Conservation (phyloP, 2,113 vertebrate genomes). For the Apteryx owenii region DNA sequence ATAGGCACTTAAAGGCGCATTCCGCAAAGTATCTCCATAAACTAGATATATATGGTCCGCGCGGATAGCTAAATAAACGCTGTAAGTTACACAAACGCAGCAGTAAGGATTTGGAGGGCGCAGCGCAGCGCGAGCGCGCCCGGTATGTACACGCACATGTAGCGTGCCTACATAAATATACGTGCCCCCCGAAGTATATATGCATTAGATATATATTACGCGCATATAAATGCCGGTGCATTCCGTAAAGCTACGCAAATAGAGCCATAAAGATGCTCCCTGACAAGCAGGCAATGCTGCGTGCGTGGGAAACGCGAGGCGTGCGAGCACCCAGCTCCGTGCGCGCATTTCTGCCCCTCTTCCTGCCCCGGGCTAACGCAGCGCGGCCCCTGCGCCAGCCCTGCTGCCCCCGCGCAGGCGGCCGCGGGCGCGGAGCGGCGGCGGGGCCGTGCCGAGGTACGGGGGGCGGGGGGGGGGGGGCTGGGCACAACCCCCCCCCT, state of each 20-base stretch:
- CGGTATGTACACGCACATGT: accelerated
- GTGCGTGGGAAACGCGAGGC: accelerated
- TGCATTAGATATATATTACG: accelerated
- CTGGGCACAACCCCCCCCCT: not conserved
- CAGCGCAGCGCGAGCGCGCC: not conserved
- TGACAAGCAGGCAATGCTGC: not conserved
- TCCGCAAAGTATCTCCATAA: accelerated
- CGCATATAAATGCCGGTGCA: not conserved
- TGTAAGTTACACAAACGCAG: not conserved
- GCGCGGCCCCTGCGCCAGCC: too few relatives aligned
- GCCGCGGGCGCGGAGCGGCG: too few relatives aligned
- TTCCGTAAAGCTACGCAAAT: accelerated
- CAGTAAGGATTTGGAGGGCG: not conserved
- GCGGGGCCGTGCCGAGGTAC: too few relatives aligned
- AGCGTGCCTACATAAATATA: accelerated
- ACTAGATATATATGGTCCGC: accelerated
- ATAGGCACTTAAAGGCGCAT: not conserved
- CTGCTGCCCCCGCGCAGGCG: too few relatives aligned
- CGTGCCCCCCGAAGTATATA: not conserved
- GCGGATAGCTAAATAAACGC: accelerated
- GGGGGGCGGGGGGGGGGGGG: too few relatives aligned
- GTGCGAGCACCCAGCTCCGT: accelerated
- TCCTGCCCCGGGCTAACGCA: accelerated
- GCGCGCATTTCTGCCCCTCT: not conserved
- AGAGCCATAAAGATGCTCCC: not conserved